These are phyloP conservation scores for Alloplasta piceator DNA, from an alignment of 2,888 invertebrate genomes.

Conservation along the genomic window DNA sequence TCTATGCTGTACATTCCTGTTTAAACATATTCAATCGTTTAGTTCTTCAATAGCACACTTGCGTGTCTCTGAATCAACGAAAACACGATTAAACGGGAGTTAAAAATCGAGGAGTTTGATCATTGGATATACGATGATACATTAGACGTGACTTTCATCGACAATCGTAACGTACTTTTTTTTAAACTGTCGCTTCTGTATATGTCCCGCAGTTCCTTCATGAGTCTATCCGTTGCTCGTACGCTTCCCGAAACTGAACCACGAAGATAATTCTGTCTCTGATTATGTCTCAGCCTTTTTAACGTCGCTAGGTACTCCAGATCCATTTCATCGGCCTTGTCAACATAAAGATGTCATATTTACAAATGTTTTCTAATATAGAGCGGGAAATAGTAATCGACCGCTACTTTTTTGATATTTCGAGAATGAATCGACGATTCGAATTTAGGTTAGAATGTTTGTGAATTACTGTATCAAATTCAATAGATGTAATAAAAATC, in stretches of 20 bases:
- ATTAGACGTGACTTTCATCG: background rate
- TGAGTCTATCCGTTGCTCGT: conserved; percentile 98
- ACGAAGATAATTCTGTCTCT: conserved; percentile 97
- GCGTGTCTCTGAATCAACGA: conserved; percentile 3
- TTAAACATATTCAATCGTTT: conserved; percentile 31
- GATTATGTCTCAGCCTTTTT: conserved; percentile 97
- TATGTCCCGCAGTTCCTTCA: conserved; percentile 99
- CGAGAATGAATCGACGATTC: too few species aligned
- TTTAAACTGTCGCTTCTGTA: conserved; percentile 99
- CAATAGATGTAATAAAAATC: too few species aligned
- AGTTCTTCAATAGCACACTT: background rate
- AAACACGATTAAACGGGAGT: background rate
- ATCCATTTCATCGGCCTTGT: conserved; percentile 93
- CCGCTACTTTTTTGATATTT: too few species aligned
- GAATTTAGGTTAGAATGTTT: too few species aligned
- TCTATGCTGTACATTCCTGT: conserved; percentile 91
- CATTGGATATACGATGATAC: background rate
- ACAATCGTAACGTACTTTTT: conserved; percentile 85
- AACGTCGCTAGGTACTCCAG: conserved; percentile 95
- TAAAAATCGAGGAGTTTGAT: background rate
- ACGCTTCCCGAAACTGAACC: conserved; percentile 98
- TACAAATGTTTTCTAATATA: too few species aligned
- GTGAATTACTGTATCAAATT: too few species aligned
- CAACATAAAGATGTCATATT: background rate
- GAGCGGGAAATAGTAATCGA: too few species aligned